Base-by-base conservation (phyloP, 2,113 vertebrate species). In the Falco punctatus region DNA sequence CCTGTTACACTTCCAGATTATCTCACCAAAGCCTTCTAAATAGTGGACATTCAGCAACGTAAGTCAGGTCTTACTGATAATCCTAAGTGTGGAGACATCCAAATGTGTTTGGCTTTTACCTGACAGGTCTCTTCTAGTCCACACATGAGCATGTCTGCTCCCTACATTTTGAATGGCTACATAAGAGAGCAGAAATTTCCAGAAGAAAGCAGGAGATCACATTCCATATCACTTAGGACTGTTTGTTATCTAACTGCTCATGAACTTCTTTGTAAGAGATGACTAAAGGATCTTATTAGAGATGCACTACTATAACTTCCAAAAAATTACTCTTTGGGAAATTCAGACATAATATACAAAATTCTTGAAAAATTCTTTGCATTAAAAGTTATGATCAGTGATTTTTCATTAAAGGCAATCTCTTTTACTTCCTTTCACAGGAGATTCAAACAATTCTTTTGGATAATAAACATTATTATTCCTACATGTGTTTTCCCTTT, bases 141-240 rank as follows among this genome's bases (percentile, higher is more conserved):
- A 21, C 1, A 0, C 21, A 30, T 9, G 2, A 66, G 14, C 4
- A 30, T 24, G 10, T 48, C 52, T 27, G 2, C 1, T 65, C 33
- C 26, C 10, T 42, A 0, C 28, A 9, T 51, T 75, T 84, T 44
- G 15, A 54, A 54, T 24, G 19, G 13, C 30, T 55, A 10, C 7
- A 13, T 49, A 8, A 61, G 49, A 74, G 5, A 74, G 40, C 64
- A 81, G 21, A 92, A 46, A 48, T 32, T 22, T 10, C 20, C 30
- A 42, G 26, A 33, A 51, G 28, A 61, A 81, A 23, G 21, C 17
- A 54, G 18, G 24, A 6, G 10, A 24, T 27, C 16, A 67, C 10
- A 66, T 62, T 88, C 40, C 40, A 3, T 28, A 86, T 23, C n/a
- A 81, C 20, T 55, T 67, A 69, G 6, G 55, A 69, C 13, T 48